phyloP scores from a whole-genome alignment of 2,888 invertebrate genomes.

The Campoletis raptor region DNA sequence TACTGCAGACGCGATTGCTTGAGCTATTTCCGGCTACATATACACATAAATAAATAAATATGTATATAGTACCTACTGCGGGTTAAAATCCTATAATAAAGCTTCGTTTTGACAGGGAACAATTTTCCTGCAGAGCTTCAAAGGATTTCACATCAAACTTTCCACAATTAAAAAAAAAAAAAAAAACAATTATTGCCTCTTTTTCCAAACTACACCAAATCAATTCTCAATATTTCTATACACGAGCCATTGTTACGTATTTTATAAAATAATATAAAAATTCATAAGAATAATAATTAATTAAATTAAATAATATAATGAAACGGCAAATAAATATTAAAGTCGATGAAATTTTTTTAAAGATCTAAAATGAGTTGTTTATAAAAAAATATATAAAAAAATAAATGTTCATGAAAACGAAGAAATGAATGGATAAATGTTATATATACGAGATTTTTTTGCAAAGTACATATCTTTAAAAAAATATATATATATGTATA shows the following conservation, averaged over 20 bases:
- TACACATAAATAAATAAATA: neutral
- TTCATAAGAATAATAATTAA: no score
- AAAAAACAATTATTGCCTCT: neutral
- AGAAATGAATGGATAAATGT: neutral
- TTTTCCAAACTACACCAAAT: no score
- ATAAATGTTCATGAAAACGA: neutral
- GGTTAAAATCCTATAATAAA: neutral
- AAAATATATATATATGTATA: slow-evolving; percentile 12
- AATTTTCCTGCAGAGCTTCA: neutral
- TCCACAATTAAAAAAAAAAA: neutral
- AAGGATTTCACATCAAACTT: neutral
- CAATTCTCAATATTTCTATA: no score
- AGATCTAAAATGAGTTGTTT: neutral
- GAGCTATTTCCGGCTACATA: slow-evolving; percentile 56
- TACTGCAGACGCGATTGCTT: slow-evolving; percentile 52
- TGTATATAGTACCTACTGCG: neutral
- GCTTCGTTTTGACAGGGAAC: neutral
- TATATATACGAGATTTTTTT: neutral
- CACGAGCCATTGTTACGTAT: no score
- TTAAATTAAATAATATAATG: neutral
- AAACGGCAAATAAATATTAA: neutral
- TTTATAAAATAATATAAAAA: neutral
- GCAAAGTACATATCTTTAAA: neutral
- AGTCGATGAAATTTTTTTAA: neutral
- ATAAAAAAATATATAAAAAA: neutral